Evolutionary conservation across 2,797 vertebrate species (phyloP).

Genomic region (Danio aesculapii): DNA sequence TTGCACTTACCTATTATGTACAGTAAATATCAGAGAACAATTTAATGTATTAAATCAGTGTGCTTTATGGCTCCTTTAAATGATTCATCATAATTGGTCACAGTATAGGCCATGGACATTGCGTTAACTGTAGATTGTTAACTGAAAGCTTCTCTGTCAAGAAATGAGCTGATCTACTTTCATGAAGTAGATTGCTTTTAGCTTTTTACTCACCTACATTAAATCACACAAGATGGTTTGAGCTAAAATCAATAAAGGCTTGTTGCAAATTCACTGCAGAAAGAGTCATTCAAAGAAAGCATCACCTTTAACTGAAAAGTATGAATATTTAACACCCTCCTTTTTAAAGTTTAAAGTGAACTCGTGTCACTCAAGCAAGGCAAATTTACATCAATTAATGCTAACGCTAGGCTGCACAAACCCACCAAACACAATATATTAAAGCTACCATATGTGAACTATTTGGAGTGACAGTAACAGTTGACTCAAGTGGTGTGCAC

Average conservation of each 20-base stretch:
- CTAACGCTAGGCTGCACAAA: constrained; percentile 52
- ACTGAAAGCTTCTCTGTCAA: neutral
- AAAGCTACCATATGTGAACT: constrained; percentile 49
- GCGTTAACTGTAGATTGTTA: neutral
- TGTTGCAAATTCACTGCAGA: constrained; percentile 11
- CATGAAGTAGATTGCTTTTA: neutral
- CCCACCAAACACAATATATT: constrained; percentile 54
- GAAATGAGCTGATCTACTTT: neutral
- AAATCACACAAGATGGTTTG: neutral
- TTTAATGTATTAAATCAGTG: too few species aligned
- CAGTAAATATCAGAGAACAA: too few species aligned
- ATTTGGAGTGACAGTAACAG: constrained; percentile 96
- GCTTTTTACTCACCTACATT: neutral
- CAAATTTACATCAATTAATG: constrained; percentile 43
- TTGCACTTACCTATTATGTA: too few species aligned
- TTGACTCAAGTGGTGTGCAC: constrained; percentile 97
- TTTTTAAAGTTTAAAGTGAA: neutral
- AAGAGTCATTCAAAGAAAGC: constrained; percentile 4
- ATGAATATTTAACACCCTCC: neutral
- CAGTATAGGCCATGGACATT: neutral
- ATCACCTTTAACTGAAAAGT: constrained; percentile 19
- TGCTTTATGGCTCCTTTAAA: too few species aligned
- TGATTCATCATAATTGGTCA: neutral
- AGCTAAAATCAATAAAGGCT: neutral
- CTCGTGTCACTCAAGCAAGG: constrained; percentile 30